These are phyloP conservation scores for Cyclina sinensis DNA, from an alignment of 1,140 invertebrate species.

Conservation along the genomic window DNA sequence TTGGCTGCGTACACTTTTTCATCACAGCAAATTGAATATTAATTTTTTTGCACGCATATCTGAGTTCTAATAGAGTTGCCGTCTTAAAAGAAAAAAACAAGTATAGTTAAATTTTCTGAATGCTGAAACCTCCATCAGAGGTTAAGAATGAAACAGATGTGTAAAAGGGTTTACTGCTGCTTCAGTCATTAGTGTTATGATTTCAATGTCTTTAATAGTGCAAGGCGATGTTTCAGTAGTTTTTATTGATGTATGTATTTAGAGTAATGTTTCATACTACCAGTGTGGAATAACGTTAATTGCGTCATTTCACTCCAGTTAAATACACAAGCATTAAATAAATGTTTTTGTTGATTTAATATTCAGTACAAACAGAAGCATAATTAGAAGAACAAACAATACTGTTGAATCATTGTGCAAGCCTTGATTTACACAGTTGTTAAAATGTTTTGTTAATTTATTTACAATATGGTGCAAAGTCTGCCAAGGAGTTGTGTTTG, in stretches of 20 bases:
- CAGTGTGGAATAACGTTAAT: neutral
- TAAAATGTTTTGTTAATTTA: conserved; percentile 1
- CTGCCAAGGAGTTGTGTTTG: too few species aligned
- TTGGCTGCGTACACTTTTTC: neutral
- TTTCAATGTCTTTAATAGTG: neutral
- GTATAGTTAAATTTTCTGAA: neutral
- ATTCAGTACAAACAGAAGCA: too few species aligned
- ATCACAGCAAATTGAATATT: conserved; percentile 25
- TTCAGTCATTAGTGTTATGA: neutral
- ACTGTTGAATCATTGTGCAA: neutral
- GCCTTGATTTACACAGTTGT: neutral
- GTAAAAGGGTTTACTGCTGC: neutral
- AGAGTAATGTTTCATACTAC: too few species aligned
- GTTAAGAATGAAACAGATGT: neutral
- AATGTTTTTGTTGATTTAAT: too few species aligned
- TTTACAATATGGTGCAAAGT: neutral
- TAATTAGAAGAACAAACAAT: too few species aligned
- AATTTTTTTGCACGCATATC: conserved; percentile 16
- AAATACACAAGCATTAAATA: neutral
- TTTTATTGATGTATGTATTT: too few species aligned
- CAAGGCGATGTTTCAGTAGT: neutral
- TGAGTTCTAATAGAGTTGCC: too few species aligned
- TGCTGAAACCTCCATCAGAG: neutral
- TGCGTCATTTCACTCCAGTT: neutral
- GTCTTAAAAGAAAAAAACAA: too few species aligned